These are phyloP conservation scores for Prionace glauca DNA, from an alignment of 2,797 vertebrate species.

Conservation along the genomic window DNA sequence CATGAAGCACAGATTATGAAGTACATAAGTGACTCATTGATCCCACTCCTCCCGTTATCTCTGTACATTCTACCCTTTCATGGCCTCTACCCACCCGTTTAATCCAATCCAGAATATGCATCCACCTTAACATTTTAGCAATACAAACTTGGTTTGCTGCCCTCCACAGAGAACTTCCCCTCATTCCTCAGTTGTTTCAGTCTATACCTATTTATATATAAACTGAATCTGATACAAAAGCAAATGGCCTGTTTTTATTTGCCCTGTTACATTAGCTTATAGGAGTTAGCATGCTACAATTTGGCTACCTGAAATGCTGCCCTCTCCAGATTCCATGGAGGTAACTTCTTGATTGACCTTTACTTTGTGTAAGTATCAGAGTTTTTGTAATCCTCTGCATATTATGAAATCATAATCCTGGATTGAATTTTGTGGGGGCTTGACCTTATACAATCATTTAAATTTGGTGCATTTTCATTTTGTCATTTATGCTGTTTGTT, in stretches of 20 bases:
- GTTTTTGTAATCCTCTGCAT: conserved; percentile 27
- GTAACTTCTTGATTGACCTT: neutral
- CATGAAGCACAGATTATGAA: neutral
- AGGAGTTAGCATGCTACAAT: neutral
- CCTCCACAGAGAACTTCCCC: neutral
- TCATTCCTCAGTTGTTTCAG: neutral
- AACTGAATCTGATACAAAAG: neutral
- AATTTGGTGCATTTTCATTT: neutral
- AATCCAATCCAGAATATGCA: neutral
- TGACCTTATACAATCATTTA: neutral
- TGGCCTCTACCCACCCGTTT: neutral
- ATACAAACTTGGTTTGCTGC: neutral
- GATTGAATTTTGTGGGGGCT: neutral
- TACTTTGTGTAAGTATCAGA: neutral
- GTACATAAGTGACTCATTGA: neutral
- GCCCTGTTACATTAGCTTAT: neutral
- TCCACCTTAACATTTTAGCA: neutral
- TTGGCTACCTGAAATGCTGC: neutral
- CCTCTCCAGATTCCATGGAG: neutral
- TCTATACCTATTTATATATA: neutral
- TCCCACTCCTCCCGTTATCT: neutral
- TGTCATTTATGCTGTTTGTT: neutral
- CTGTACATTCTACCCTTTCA: neutral
- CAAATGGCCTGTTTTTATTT: neutral
- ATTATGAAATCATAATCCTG: neutral